Evolutionary conservation across 2,888 invertebrate genomes (phyloP).

Genomic region (Nudaria mundana): DNA sequence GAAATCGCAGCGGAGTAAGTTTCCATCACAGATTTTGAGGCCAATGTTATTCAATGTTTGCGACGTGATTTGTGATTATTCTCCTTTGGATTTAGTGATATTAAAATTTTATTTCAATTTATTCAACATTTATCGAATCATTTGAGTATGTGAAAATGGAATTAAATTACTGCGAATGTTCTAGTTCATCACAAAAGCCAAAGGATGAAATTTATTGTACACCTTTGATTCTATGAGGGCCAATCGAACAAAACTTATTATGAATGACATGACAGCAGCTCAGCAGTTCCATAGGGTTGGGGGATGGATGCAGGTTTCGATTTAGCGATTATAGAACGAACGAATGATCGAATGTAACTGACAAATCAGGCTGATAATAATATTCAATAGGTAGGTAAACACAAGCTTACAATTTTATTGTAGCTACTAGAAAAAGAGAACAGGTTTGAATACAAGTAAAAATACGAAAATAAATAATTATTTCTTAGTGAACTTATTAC

Average conservation of each 20-base stretch:
- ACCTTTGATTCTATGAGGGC: constrained; percentile 45
- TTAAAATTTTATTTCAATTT: constrained; percentile 20
- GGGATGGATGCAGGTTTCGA: too few relatives aligned
- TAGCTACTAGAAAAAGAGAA: too few relatives aligned
- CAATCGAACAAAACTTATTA: constrained; percentile 51
- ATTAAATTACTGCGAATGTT: constrained; percentile 44
- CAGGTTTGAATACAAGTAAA: too few relatives aligned
- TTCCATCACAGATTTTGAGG: constrained; percentile 71
- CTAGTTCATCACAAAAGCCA: constrained; percentile 56
- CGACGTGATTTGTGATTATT: constrained; percentile 43
- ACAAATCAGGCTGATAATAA: constrained; percentile 27
- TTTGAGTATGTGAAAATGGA: constrained; percentile 27
- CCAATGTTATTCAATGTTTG: constrained; percentile 49
- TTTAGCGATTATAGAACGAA: too few relatives aligned
- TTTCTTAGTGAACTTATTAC: too few relatives aligned
- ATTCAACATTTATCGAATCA: constrained; percentile 31
- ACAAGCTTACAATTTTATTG: too few relatives aligned
- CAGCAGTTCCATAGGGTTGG: constrained; percentile 20
- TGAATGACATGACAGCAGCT: constrained; percentile 27
- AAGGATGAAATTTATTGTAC: constrained; percentile 50
- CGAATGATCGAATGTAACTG: too few relatives aligned
- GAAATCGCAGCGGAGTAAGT: constrained; percentile 54
- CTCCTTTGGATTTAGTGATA: constrained; percentile 38
- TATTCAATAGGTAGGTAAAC: too few relatives aligned
- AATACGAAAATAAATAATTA: too few relatives aligned